Percentiles rank a stretch among this genome's conserved stretches.
phyloP scores from a whole-genome alignment of 1,140 invertebrate species.

The Bombus huntii region DNA sequence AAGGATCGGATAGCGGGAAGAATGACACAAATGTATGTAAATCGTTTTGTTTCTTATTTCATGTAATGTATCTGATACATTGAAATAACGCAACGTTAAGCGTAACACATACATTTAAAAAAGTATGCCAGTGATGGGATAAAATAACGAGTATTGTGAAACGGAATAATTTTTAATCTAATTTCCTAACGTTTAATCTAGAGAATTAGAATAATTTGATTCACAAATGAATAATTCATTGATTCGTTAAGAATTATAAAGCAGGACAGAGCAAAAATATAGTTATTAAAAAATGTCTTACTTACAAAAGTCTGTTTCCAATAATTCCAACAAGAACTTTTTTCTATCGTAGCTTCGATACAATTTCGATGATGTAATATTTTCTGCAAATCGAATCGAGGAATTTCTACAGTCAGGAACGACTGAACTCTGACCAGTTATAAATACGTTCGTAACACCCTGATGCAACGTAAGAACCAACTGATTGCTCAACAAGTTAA shows the following conservation, averaged over 20 bases:
- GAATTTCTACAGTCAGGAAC: not conserved
- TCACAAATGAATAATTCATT: not conserved
- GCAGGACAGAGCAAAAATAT: no score
- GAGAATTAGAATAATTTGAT: not conserved
- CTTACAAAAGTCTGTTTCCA: no score
- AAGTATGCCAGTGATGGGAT: no score
- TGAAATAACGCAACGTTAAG: no score
- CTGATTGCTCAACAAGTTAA: constrained; percentile 38
- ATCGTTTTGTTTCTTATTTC: no score
- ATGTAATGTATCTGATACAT: no score
- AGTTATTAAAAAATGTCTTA: no score
- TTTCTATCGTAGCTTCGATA: not conserved
- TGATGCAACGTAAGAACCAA: not conserved
- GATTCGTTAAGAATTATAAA: not conserved
- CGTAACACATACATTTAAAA: no score
- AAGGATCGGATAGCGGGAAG: not conserved
- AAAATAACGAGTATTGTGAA: not conserved
- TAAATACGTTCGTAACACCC: constrained; percentile 9
- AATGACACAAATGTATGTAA: not conserved
- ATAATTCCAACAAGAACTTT: no score
- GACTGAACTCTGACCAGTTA: not conserved
- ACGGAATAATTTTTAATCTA: not conserved
- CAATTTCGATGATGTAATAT: not conserved
- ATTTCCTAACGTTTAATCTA: not conserved
- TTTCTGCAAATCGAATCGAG: not conserved